Conservation (phyloP, 53 echinoderm and acorn worm species). For the Hippasteria phrygiana region DNA sequence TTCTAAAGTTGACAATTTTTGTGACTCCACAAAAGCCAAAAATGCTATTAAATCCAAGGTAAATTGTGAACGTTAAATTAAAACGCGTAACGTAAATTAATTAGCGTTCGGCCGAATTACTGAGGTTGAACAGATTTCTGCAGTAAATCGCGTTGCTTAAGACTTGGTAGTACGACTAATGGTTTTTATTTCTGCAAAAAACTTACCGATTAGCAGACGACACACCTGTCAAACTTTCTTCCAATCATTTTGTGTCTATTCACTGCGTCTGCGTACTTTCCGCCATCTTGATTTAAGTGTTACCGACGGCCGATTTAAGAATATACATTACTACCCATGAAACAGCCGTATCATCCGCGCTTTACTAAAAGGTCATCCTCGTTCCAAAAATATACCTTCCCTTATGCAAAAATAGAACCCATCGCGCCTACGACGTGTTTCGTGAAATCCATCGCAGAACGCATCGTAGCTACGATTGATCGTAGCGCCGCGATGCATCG, state of each 20-base stretch:
- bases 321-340: background rate
- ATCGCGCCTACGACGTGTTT: conserved; percentile 24
- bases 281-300: background rate
- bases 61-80: too few species aligned
- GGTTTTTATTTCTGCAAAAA: too few species aligned
- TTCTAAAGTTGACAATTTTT: too few species aligned
- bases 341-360: conserved; percentile 28
- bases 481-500: background rate
- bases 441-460: background rate
- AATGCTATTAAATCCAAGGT: too few species aligned
- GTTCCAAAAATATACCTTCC: background rate
- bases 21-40: too few species aligned
- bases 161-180: too few species aligned
- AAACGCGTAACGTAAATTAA: too few species aligned
- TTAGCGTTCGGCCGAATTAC: too few species aligned
- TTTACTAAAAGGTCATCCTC: background rate
- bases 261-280: background rate
- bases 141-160: too few species aligned
- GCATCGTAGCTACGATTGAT: conserved; percentile 29
- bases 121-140: too few species aligned
- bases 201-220: background rate
- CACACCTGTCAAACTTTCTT: background rate
- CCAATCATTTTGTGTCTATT: background rate
- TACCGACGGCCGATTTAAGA: background rate
- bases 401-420: background rate